Evolutionary conservation across 1,140 invertebrate genomes (phyloP), one percentile per base, ranked within the genome.

Genomic region (Zaprionus nigranus): DNA sequence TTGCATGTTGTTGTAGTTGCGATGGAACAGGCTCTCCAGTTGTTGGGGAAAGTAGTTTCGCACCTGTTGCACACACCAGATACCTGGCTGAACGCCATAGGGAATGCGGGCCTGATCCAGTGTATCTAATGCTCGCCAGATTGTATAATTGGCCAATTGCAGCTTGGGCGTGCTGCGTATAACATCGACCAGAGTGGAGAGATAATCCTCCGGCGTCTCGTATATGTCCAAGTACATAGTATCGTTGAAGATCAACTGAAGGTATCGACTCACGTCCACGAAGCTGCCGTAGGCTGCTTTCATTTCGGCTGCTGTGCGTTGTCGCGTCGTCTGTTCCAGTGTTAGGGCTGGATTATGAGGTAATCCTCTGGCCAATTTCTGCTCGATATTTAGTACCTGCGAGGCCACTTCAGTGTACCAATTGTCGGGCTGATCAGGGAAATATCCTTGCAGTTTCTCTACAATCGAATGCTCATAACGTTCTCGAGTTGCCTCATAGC

Each of bases 81-180:
- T 28, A 13, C 78, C 73, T 96, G 97, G 95, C 97, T 97, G 13
- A 96, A 97, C 95, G 97, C 96, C 67, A 96, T 96, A 7, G 95
- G 96, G 90, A 96, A 98, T 2, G 96, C 97, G 93, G 96, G 97
- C 2, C 94, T 94, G 2, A 97, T 96, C 91, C 97, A 99, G 73
- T 94, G 96, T 83, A 96, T 97, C 97, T 97, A 98, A 82, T 22
- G 96, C 95, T 36, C 96, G 91, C 96, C 96, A 96, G 5, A 96
- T 92, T 3, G 96, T 91, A 76, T 96, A 97, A 80, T 97, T 96
- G 1, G 95, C 94, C 46, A 96, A 81, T 4, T 94, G 92, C 76
- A 93, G 86, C 26, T 93, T 86, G 36, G 92, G 91, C 1, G 94
- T 94, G 7, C 81, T 81, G 0, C 92, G 90, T 0, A 94, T 83